Evolutionary conservation across 2,113 vertebrate genomes (phyloP).

Genomic region (Channa maculata): DNA sequence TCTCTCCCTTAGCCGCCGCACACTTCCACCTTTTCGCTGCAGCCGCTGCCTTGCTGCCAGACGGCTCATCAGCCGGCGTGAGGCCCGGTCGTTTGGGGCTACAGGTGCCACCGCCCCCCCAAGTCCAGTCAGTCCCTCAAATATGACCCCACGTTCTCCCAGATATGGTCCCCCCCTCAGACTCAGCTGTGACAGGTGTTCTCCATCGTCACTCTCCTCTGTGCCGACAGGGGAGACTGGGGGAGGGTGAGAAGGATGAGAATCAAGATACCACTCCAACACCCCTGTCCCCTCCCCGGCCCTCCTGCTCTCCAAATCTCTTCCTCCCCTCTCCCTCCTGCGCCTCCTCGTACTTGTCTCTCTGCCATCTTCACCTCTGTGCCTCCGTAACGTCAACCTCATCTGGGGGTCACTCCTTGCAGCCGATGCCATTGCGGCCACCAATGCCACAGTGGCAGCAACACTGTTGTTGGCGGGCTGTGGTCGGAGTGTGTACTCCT

Average conservation of each 20-base stretch:
- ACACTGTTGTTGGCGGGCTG: constrained; percentile 77
- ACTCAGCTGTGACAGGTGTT: constrained; percentile 52
- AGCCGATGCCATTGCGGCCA: constrained; percentile 59
- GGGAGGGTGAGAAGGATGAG: constrained; percentile 18
- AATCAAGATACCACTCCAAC: constrained; percentile 65
- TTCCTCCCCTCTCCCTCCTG: constrained; percentile 26
- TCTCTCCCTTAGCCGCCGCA: constrained; percentile 56
- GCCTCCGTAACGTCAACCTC: constrained; percentile 67
- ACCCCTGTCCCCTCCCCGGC: constrained; percentile 1
- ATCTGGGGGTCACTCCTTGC: constrained; percentile 64
- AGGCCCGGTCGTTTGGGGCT: constrained; percentile 10
- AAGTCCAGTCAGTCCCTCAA: constrained; percentile 57
- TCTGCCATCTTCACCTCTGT: constrained; percentile 1
- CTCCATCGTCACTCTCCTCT: constrained; percentile 34
- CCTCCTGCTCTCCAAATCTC: background rate
- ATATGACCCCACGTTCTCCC: constrained; percentile 87
- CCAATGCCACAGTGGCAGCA: constrained; percentile 84
- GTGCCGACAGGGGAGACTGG: background rate
- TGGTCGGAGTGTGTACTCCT: constrained; percentile 87
- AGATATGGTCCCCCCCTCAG: constrained; percentile 55
- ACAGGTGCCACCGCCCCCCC: background rate
- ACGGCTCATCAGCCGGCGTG: constrained; percentile 46
- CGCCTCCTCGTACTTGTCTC: constrained; percentile 13
- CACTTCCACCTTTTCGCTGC: constrained; percentile 50
- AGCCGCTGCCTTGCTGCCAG: constrained; percentile 52